A percentile compares a stretch with the other conserved stretches of the same genome.
phyloP scores from a whole-genome alignment of 2,113 vertebrate species.

The Anseranas semipalmata region DNA sequence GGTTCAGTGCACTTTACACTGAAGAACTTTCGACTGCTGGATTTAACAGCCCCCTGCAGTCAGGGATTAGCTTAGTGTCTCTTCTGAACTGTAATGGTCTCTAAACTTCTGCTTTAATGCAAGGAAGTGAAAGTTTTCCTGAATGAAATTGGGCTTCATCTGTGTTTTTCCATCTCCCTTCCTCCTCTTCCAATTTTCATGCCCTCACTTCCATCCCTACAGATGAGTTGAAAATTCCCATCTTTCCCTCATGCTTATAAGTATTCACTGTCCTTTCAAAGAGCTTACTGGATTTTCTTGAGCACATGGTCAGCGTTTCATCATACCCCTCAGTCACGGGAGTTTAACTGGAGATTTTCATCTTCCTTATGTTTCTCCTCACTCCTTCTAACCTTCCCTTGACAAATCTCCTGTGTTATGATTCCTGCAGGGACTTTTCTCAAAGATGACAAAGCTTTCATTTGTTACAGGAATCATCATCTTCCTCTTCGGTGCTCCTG shows the following conservation, averaged over 20 bases:
- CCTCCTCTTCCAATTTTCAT: not conserved
- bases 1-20: not conserved
- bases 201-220: not conserved
- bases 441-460: not conserved
- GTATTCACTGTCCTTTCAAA: not conserved
- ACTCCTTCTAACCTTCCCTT: not conserved
- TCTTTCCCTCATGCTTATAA: not conserved
- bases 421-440: not conserved
- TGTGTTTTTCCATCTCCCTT: not conserved
- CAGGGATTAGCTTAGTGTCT: not conserved
- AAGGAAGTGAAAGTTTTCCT: not conserved
- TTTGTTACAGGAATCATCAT: not conserved
- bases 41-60: not conserved
- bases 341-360: not conserved
- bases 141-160: fast-evolving
- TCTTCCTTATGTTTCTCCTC: not conserved
- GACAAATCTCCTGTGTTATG: fast-evolving
- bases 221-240: not conserved
- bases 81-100: not conserved
- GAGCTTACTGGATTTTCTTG: not conserved
- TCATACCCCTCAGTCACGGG: not conserved
- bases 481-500: not conserved
- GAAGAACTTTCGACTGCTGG: not conserved
- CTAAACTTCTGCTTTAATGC: not conserved
- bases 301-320: not conserved